These are phyloP conservation scores for Ploceus nigricollis DNA, from an alignment of 2,113 vertebrate species.

Conservation along the genomic window DNA sequence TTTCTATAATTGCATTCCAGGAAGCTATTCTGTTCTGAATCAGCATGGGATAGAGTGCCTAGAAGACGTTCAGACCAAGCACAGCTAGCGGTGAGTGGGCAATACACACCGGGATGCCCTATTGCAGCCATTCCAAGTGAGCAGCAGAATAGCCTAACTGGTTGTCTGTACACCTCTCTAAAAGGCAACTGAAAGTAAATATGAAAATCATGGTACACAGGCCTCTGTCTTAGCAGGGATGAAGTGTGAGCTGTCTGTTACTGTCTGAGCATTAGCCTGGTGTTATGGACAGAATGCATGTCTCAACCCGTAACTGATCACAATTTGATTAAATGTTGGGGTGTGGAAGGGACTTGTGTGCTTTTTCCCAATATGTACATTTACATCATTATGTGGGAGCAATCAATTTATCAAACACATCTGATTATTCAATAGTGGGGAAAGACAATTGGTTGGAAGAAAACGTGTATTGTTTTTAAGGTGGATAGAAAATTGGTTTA, in stretches of 20 bases:
- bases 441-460: not conserved
- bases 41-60: slow-evolving; percentile 51
- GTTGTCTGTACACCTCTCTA: not conserved
- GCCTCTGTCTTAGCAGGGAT: not conserved
- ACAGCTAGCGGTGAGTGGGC: slow-evolving; percentile 46
- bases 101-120: not conserved
- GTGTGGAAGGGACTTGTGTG: not conserved
- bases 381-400: not conserved
- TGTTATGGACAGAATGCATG: not conserved
- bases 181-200: not conserved
- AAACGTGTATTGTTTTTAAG: not conserved
- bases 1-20: slow-evolving; percentile 44
- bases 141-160: not conserved
- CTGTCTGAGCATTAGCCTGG: not conserved
- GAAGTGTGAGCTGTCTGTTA: not conserved
- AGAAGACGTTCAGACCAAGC: slow-evolving; percentile 18
- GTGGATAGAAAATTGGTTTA: not conserved
- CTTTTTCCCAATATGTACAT: not conserved
- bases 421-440: not conserved
- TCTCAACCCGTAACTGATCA: not conserved
- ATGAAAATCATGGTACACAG: not conserved
- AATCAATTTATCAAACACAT: slow-evolving; percentile 18
- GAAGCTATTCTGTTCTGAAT: slow-evolving; percentile 50
- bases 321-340: not conserved
- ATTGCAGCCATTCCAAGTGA: not conserved